These are phyloP conservation scores for Desmodus rotundus DNA, from an alignment of 2,113 vertebrate genomes.

Conservation along the genomic window DNA sequence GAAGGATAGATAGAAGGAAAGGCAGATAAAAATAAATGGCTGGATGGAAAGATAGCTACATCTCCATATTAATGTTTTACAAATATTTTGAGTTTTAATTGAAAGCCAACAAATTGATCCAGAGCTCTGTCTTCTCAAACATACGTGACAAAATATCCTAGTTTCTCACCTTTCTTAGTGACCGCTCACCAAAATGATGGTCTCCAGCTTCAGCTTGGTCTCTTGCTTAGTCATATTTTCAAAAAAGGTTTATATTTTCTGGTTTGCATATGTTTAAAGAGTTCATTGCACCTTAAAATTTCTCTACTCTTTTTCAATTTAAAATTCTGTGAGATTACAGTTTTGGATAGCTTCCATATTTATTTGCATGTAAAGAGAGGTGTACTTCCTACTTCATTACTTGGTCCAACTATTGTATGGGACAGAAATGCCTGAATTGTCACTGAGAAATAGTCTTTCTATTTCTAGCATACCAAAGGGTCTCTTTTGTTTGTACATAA, in stretches of 20 bases:
- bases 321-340: not conserved
- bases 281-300: not conserved
- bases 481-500: not conserved
- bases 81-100: not conserved
- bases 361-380: not conserved
- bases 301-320: not conserved
- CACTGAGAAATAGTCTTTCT: not conserved
- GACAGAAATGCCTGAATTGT: not conserved
- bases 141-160: not conserved
- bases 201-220: not conserved
- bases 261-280: not conserved
- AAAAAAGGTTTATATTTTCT: not conserved
- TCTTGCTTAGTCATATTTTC: not conserved
- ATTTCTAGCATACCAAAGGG: not conserved
- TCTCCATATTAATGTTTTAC: not conserved
- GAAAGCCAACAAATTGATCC: not conserved
- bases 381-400: not conserved
- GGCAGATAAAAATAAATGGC: not conserved
- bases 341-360: not conserved
- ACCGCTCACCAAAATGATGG: not conserved
- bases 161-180: not conserved
- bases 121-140: not conserved
- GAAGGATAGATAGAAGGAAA: not conserved
- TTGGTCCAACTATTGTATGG: not conserved
- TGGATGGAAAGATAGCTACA: not conserved